These are phyloP conservation scores for Tupaia chinensis DNA, from an alignment of 2,113 vertebrate genomes.

Conservation along the genomic window DNA sequence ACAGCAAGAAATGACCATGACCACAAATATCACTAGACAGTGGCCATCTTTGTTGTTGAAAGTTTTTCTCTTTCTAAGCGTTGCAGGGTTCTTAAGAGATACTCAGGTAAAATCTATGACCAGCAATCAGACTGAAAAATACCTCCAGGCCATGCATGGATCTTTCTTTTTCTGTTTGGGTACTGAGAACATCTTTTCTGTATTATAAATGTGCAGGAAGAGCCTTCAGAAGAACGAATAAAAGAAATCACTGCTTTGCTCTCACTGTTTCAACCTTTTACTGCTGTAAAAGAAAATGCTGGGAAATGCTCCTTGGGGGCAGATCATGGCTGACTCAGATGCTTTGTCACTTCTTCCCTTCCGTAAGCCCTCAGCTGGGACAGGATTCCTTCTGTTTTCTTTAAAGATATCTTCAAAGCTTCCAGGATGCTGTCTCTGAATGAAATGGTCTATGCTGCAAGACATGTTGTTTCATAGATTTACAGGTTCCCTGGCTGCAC, in stretches of 20 bases:
- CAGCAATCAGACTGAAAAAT: conserved; percentile 39
- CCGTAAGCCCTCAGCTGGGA: not conserved
- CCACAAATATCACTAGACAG: conserved; percentile 34
- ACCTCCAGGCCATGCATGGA: not conserved
- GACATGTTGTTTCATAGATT: conserved; percentile 65
- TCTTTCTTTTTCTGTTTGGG: conserved; percentile 49
- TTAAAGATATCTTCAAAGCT: conserved; percentile 56
- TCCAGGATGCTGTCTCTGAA: conserved; percentile 11
- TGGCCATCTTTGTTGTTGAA: not conserved
- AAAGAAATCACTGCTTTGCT: conserved; percentile 42
- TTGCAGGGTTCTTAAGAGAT: not conserved
- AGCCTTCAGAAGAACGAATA: conserved; percentile 57
- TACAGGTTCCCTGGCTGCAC: conserved; percentile 28
- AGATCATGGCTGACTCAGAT: not conserved
- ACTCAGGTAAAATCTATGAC: conserved; percentile 39
- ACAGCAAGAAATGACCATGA: conserved; percentile 50
- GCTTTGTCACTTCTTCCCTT: conserved; percentile 37
- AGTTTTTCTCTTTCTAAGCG: conserved; percentile 13
- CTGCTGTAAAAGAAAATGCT: conserved; percentile 36
- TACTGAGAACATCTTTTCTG: conserved; percentile 39
- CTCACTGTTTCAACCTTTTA: not conserved
- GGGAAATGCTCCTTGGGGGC: not conserved
- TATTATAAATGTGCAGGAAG: conserved; percentile 41
- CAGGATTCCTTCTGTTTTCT: not conserved
- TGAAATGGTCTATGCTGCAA: conserved; percentile 48